A percentile compares a stretch with the other conserved stretches of the same genome.
Evolutionary conservation across 2,113 vertebrate species (phyloP).

Genomic region (Lagopus muta): DNA sequence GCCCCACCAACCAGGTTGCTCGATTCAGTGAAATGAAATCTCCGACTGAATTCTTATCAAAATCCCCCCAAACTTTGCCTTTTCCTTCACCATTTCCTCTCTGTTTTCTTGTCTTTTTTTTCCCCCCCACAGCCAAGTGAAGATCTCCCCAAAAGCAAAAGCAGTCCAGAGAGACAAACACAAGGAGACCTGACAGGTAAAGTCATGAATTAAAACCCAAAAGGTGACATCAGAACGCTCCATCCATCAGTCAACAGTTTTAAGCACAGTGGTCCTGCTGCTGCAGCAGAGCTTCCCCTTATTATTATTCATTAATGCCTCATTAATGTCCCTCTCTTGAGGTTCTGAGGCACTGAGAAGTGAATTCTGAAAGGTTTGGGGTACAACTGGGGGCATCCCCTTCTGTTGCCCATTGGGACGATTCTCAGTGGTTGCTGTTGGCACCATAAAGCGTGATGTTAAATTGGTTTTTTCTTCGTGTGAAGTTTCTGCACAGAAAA

Average conservation of each 20-base stretch:
- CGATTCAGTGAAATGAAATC: neutral
- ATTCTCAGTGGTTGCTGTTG: neutral
- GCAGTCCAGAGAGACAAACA: neutral
- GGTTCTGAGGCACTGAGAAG: neutral
- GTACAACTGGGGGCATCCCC: neutral
- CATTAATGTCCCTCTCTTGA: neutral
- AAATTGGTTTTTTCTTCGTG: neutral
- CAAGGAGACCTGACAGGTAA: conserved; percentile 39
- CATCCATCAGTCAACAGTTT: no score
- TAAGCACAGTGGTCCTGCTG: neutral
- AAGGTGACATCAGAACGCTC: neutral
- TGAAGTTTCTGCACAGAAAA: no score
- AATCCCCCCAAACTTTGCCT: neutral
- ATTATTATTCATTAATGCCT: neutral
- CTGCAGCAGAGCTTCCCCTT: neutral
- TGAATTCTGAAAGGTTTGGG: neutral
- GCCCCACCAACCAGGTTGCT: neutral
- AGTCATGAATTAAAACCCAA: neutral
- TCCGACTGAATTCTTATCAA: no score
- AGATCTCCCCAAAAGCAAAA: neutral
- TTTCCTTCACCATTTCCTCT: neutral
- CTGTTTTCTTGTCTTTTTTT: neutral
- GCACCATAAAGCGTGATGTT: neutral
- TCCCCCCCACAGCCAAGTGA: conserved; percentile 33
- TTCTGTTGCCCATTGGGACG: neutral